These are phyloP conservation scores for Oscheius sp. DNA, from an alignment of 2,888 invertebrate species.

Conservation along the genomic window DNA sequence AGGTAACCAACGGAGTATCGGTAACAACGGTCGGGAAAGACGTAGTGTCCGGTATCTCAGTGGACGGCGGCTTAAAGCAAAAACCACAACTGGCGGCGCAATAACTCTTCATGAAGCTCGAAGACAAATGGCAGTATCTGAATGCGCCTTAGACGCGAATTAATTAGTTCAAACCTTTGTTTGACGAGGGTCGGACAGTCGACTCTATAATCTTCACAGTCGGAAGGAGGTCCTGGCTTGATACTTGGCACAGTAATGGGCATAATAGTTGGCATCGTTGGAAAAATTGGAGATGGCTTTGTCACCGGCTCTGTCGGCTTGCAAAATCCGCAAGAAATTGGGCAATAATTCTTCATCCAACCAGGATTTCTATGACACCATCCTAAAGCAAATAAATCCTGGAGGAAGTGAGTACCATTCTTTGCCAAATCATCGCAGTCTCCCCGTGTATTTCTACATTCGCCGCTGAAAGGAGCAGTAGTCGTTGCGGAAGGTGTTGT, in stretches of 20 bases:
- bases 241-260: conserved; percentile 14
- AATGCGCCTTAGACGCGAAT: conserved; percentile 1
- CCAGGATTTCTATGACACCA: conserved; percentile 68
- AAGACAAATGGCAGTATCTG: conserved; percentile 54
- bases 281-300: conserved; percentile 8
- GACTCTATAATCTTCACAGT: conserved; percentile 68
- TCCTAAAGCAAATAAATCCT: conserved; percentile 42
- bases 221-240: conserved; percentile 27
- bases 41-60: conserved; percentile 56
- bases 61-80: conserved; percentile 62
- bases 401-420: conserved; percentile 46
- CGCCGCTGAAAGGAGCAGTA: conserved; percentile 30
- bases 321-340: conserved; percentile 62
- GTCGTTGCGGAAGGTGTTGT: conserved; percentile 41
- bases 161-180: conserved; percentile 36
- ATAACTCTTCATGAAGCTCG: conserved; percentile 62
- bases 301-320: conserved; percentile 27
- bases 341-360: conserved; percentile 67
- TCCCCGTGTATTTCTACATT: conserved; percentile 64
- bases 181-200: conserved; percentile 58
- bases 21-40: conserved; percentile 48
- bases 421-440: conserved; percentile 65
- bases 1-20: conserved; percentile 54
- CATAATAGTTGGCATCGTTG: conserved; percentile 30
- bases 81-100: conserved; percentile 68